Percentiles rank a stretch among this genome's conserved stretches.
Evolutionary conservation across 2,888 invertebrate genomes (phyloP).

Genomic region (Hypercompe scribonia): DNA sequence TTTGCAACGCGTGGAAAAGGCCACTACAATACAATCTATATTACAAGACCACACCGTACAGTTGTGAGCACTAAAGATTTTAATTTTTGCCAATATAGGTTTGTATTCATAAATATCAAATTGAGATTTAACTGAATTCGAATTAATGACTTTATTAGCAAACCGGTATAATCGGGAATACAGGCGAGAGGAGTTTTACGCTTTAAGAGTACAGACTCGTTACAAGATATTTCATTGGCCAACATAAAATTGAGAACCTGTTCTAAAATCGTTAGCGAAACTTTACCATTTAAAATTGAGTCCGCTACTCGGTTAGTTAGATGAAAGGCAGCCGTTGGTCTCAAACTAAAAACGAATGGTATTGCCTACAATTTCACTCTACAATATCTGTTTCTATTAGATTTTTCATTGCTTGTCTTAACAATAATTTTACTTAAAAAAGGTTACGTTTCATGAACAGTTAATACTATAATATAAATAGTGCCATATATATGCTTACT

Average conservation of each 20-base stretch:
- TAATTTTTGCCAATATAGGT: no score
- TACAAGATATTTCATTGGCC: conserved; percentile 2
- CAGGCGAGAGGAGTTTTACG: neutral
- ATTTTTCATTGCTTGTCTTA: neutral
- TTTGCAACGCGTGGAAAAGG: no score
- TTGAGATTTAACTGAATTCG: neutral
- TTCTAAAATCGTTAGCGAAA: neutral
- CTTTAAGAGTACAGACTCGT: neutral
- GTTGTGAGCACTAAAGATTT: no score
- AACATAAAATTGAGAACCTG: neutral
- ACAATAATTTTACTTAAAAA: no score
- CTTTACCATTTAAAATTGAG: neutral
- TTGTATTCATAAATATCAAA: neutral
- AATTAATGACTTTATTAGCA: conserved; percentile 8
- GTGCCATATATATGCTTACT: no score
- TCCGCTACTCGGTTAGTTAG: neutral
- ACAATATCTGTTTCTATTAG: neutral
- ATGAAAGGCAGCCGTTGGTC: neutral
- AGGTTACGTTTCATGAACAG: no score
- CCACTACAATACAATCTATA: no score
- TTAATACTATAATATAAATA: no score
- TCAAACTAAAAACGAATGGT: neutral
- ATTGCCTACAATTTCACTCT: neutral
- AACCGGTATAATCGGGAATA: neutral
- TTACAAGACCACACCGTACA: no score